Evolutionary conservation across 2,888 invertebrate genomes (phyloP).

Genomic region (Scaptomyza reducta): DNA sequence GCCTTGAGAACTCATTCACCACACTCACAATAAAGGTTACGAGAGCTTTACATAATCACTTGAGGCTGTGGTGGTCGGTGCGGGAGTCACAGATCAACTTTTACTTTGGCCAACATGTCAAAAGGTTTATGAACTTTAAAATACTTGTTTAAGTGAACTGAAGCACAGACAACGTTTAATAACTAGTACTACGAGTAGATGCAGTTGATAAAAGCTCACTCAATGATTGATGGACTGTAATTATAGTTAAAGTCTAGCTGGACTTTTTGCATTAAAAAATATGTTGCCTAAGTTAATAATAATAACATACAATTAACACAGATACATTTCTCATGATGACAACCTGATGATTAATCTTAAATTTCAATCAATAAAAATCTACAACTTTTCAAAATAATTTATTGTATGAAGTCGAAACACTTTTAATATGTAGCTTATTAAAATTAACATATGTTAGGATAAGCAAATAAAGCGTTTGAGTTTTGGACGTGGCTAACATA

Average conservation of each 20-base stretch:
- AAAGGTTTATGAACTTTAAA: slow-evolving; percentile 66
- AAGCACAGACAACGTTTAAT: background rate
- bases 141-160: background rate
- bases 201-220: background rate
- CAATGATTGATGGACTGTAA: background rate
- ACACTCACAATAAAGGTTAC: slow-evolving; percentile 41
- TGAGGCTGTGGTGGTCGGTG: slow-evolving; percentile 1
- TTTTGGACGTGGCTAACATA: background rate
- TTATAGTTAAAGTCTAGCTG: no score
- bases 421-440: background rate
- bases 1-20: slow-evolving; percentile 56
- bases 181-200: background rate
- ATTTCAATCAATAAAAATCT: background rate
- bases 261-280: no score
- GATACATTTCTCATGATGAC: no score
- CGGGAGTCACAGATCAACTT: slow-evolving; percentile 63
- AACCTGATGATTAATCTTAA: no score
- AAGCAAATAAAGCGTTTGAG: background rate
- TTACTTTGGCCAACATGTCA: slow-evolving; percentile 47
- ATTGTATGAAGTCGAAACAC: background rate
- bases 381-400: background rate
- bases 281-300: no score
- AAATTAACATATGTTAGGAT: background rate
- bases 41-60: slow-evolving; percentile 65
- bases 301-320: no score